These are phyloP conservation scores for Drosophila recens DNA, from an alignment of 2,888 invertebrate genomes.

Conservation along the genomic window DNA sequence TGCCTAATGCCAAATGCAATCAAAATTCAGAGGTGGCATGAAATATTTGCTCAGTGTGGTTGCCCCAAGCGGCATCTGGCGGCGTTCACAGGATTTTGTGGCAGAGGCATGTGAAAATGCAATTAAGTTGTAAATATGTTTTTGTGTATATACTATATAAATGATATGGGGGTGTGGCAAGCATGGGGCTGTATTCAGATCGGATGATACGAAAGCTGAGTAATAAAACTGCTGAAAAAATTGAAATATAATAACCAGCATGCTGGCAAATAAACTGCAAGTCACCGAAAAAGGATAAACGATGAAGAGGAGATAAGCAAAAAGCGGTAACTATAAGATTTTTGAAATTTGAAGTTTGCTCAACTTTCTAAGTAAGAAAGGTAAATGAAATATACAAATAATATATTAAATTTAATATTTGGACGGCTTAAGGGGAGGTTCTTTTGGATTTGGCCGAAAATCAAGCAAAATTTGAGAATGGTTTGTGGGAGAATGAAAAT, in stretches of 20 bases:
- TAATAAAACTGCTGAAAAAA: slow-evolving; percentile 36
- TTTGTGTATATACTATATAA: slow-evolving; percentile 2
- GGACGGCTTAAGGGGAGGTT: too few species aligned
- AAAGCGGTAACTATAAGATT: neutral
- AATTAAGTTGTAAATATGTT: slow-evolving; percentile 70
- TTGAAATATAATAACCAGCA: slow-evolving; percentile 60
- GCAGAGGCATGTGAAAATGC: slow-evolving; percentile 73
- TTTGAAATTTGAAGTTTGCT: neutral
- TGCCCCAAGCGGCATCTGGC: slow-evolving; percentile 59
- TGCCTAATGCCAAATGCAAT: slow-evolving; percentile 2
- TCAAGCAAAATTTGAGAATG: too few species aligned
- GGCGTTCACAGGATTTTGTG: slow-evolving; percentile 60
- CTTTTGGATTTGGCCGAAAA: too few species aligned
- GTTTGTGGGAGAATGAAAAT: too few species aligned
- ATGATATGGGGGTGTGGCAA: neutral
- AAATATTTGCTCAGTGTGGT: slow-evolving; percentile 48
- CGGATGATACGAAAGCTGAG: slow-evolving; percentile 27
- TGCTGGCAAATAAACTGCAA: slow-evolving; percentile 67
- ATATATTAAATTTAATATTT: neutral
- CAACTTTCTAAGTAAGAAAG: neutral
- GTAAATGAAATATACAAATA: neutral
- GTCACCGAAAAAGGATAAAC: slow-evolving; percentile 47
- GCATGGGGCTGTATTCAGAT: slow-evolving; percentile 22
- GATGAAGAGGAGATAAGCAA: neutral
- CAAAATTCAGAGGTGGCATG: neutral